Evolutionary conservation across 2,888 invertebrate species (phyloP), one percentile per base, ranked within the genome.

Genomic region (Xanthia icteritia): DNA sequence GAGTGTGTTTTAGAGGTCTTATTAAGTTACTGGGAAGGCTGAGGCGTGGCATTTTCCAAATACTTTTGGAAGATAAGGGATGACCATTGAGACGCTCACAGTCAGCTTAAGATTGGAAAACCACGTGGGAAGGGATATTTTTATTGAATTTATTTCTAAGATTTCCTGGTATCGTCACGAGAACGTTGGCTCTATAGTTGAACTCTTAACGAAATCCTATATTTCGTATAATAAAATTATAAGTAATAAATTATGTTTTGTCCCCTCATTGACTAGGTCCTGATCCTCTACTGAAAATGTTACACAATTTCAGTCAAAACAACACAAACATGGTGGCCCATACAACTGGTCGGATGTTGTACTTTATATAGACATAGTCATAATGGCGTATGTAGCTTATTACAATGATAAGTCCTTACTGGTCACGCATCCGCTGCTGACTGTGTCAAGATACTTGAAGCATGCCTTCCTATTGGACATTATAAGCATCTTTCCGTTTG

Each of bases 311-410:
- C 89, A 96, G 96, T 93, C 93, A 0, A 93, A 93, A 76, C 94
- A 94, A 79, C 90, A 93, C 65, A 90, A 83, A 39, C 86, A 90
- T 54, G 87, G 85, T 0, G 83, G 76, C 0, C 64, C 70, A 0
- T 94, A 93, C 77, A 90, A 91, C 65, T 93, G 91, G 90, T 31
- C 88, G 0, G 95, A 95, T 56, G 81, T 93, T 27, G 48, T 94
- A 5, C 83, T 97, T 20, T 95, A 95, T 68, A 5, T 95, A 2
- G 97, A 97, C 64, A 84, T 97, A 0, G 54, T 96, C 13, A 86
- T 97, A 20, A 95, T 97, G 94, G 85, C 95, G 0, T 97, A 97
- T 73, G 94, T 97, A 0, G 96, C 95, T 0, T 97, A 95, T 82
- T 97, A 97, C 85, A 92, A 97, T 64, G 92, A 96, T 1, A 91